Evolutionary conservation across 2,797 vertebrate species (phyloP), one percentile per base, ranked within the genome.

Genomic region (Cynopterus sphinx): DNA sequence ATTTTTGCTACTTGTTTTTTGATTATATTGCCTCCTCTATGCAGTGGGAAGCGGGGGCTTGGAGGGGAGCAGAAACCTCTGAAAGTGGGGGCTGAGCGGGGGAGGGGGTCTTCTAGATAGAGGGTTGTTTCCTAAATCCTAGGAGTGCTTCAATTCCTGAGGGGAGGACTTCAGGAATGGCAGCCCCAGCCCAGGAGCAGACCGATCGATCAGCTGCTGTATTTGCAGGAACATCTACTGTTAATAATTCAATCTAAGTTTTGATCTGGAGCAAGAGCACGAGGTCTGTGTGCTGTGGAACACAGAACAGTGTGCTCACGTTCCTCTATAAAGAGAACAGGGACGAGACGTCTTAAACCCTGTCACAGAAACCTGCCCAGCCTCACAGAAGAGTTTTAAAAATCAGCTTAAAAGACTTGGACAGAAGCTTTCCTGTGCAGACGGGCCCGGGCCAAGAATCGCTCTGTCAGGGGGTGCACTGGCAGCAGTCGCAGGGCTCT

Each of bases 1-100:
- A 21, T 51, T n/a, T 51, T 70, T 96, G 63, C 82, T 92, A 39
- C 91, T 89, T 74, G 86, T 88, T 87, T 95, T 95, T 95, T 1
- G 1, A 53, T 96, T 75, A 19, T 57, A 39, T 81, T 83, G 63
- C 19, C 67, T 61, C 22, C 88, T 94, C 41, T 9, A 33, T 53
- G 51, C 26, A 19, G 77, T 28, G 33, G 53, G 41, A 63, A 81
- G 36, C n/a, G n/a, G 22, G 9, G 8, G 36, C 31, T 65, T 59
- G 9, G 43, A 90, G 16, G 26, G 39, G n/a, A 90, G 12, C 87
- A 90, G 57, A 85, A 33, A 57, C 63, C 26, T 39, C 67, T 71
- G 41, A 53, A 7, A 6, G 9, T 86, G 0, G 7, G 65, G 73
- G 36, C 65, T 28, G 2, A 75, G 46, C 55, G 57, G 59, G 55